Conservation (phyloP, 2,888 invertebrate genomes). For the Eremobia ochroleuca region DNA sequence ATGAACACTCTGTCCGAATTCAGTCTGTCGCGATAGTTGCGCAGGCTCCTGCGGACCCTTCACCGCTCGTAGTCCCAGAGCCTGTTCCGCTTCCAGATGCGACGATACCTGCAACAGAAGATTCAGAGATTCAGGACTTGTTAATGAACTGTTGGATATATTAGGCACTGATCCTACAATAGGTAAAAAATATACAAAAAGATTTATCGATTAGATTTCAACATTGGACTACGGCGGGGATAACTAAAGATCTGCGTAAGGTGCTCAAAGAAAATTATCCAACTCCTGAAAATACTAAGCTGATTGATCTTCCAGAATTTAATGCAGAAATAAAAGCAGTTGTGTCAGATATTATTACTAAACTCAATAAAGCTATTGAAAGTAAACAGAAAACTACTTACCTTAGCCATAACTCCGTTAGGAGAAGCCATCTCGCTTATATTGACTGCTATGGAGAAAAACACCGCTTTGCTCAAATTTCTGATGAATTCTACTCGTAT, state of each 20-base stretch:
- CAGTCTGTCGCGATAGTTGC: neutral
- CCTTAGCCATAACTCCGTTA: slow-evolving; percentile 7
- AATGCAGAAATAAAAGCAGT: too few species aligned
- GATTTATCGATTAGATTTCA: neutral
- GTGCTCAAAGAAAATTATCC: neutral
- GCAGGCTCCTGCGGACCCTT: neutral
- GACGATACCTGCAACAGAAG: neutral
- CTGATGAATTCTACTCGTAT: slow-evolving; percentile 1
- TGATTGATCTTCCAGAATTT: slow-evolving; percentile 1
- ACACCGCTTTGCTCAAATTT: neutral
- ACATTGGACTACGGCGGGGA: slow-evolving; percentile 3
- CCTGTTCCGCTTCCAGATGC: neutral
- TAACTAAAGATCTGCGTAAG: slow-evolving; percentile 1
- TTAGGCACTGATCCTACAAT: neutral
- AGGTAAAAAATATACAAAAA: neutral
- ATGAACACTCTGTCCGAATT: neutral
- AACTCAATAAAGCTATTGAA: slow-evolving; percentile 3
- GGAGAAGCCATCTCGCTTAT: neutral
- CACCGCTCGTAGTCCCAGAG: neutral
- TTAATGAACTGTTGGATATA: too few species aligned
- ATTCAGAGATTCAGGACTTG: neutral
- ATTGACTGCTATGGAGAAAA: slow-evolving; percentile 3
- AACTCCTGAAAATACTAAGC: slow-evolving; percentile 4
- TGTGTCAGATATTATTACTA: slow-evolving; percentile 7
- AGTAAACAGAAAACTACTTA: slow-evolving; percentile 2